Evolutionary conservation across 2,113 vertebrate genomes (phyloP).

Genomic region (Xiphophorus hellerii): DNA sequence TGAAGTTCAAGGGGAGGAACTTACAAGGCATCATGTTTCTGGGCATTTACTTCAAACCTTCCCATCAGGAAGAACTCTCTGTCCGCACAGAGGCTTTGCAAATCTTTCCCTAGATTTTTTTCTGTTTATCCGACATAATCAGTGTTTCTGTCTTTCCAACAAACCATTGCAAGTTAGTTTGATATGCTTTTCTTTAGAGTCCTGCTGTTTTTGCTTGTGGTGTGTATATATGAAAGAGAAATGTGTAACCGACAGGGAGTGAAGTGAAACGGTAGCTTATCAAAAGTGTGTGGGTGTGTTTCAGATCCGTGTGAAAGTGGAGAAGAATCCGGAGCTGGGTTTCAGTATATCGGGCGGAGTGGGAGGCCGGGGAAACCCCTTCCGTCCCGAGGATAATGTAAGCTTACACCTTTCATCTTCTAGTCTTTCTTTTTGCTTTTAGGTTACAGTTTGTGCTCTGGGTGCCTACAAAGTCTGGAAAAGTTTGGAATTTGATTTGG

Average conservation of each 20-base stretch:
- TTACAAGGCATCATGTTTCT: background rate
- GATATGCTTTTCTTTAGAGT: background rate
- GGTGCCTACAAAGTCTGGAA: background rate
- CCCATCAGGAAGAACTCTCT: background rate
- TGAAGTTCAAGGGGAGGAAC: too few species aligned
- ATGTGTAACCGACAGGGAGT: background rate
- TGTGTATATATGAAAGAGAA: background rate
- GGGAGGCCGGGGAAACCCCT: conserved; percentile 95
- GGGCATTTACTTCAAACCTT: background rate
- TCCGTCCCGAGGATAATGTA: conserved; percentile 94
- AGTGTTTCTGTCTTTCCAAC: background rate
- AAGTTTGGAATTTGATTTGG: background rate
- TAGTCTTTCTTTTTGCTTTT: background rate
- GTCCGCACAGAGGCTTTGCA: background rate
- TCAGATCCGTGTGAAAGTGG: conserved; percentile 92
- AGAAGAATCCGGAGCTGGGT: conserved; percentile 98
- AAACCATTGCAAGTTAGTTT: background rate
- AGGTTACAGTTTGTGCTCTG: background rate
- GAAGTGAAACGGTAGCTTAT: background rate
- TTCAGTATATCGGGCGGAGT: conserved; percentile 99
- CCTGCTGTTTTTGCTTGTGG: background rate
- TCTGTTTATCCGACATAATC: background rate
- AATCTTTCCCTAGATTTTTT: background rate
- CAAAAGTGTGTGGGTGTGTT: conserved; percentile 47
- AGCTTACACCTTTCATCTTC: conserved; percentile 44